These are phyloP conservation scores for Adelphocoris suturalis DNA, from an alignment of 2,888 invertebrate genomes.

Conservation along the genomic window DNA sequence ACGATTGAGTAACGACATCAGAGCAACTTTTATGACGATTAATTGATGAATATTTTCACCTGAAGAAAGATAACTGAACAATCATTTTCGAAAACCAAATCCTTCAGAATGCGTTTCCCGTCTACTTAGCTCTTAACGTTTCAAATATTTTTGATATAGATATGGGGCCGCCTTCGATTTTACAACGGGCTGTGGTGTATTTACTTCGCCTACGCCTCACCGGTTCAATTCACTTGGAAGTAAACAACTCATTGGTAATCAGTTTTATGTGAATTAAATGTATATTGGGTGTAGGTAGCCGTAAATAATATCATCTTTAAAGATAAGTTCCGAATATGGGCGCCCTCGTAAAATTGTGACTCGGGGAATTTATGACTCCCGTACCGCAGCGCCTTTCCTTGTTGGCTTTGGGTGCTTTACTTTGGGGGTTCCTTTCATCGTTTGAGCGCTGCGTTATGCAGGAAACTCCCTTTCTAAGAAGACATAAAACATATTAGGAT, in stretches of 20 bases:
- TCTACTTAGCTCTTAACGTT: not conserved
- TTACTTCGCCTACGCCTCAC: not conserved
- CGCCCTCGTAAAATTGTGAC: not conserved
- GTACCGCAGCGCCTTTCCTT: not conserved
- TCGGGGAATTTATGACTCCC: not conserved
- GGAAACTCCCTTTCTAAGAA: not conserved
- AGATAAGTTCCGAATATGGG: not conserved
- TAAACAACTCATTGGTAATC: not conserved
- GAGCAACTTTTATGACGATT: not conserved
- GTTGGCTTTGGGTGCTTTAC: not conserved
- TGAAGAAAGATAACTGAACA: not conserved
- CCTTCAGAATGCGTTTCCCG: not conserved
- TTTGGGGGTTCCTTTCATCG: not conserved
- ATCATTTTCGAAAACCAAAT: not conserved
- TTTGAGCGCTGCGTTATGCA: not conserved
- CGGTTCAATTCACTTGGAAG: not conserved
- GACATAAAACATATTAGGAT: not conserved
- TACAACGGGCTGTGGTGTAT: not conserved
- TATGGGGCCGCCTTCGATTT: not conserved
- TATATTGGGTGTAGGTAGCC: not conserved
- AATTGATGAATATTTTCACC: not conserved
- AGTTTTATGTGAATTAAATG: not conserved
- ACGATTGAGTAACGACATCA: too few relatives aligned
- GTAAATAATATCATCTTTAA: constrained; percentile 28
- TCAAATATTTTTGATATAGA: not conserved